These are phyloP conservation scores for Limnephilus marmoratus DNA, from an alignment of 2,888 invertebrate genomes.

Conservation along the genomic window DNA sequence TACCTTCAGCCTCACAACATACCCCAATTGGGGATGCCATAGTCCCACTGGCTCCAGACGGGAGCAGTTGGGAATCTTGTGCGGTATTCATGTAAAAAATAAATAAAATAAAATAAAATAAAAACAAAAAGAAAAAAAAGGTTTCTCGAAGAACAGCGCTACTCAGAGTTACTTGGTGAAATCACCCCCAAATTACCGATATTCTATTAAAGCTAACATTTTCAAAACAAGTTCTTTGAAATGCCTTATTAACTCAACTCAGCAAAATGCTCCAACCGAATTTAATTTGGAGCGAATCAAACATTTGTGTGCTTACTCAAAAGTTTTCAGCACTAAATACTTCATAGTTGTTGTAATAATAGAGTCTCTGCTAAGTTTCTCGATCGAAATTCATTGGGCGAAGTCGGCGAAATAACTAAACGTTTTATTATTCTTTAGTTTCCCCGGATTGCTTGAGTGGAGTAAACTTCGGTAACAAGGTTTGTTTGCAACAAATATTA, in stretches of 20 bases:
- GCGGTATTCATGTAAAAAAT: too few relatives aligned
- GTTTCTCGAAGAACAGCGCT: too few relatives aligned
- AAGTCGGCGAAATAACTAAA: slow-evolving; percentile 43
- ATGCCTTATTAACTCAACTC: slow-evolving; percentile 14
- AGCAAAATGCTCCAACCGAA: slow-evolving; percentile 49
- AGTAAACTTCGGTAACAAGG: slow-evolving; percentile 37
- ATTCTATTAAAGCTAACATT: neutral
- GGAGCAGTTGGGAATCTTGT: too few relatives aligned
- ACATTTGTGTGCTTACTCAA: neutral
- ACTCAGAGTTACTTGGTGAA: too few relatives aligned
- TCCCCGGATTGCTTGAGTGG: slow-evolving; percentile 11
- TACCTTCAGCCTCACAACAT: too few relatives aligned
- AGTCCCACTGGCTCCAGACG: too few relatives aligned
- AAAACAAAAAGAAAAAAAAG: too few relatives aligned
- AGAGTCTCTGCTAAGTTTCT: slow-evolving; percentile 28
- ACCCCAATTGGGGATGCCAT: too few relatives aligned
- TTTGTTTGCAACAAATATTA: slow-evolving; percentile 36
- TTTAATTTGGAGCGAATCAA: slow-evolving; percentile 46
- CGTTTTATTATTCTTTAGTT: slow-evolving; percentile 49
- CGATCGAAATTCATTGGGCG: slow-evolving; percentile 8
- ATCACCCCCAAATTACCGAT: neutral
- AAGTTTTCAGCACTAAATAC: neutral
- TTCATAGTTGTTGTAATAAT: neutral
- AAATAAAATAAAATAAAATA: too few relatives aligned
- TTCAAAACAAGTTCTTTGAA: neutral